Evolutionary conservation across 1,140 invertebrate species (phyloP).

Genomic region (Drosophila azteca): DNA sequence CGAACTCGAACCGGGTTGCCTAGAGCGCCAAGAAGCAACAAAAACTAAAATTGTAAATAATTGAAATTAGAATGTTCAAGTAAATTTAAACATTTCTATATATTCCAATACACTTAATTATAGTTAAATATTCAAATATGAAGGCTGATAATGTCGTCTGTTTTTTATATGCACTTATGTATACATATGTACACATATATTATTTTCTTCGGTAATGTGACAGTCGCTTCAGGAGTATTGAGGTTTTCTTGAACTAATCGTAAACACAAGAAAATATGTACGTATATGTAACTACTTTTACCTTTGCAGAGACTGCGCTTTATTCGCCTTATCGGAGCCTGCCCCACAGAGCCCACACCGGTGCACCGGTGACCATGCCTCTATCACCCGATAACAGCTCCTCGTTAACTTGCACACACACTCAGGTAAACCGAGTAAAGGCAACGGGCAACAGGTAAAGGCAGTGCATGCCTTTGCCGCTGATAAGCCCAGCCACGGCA

Average conservation of each 20-base stretch:
- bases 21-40: no score
- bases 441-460: not conserved
- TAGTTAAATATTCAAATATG: no score
- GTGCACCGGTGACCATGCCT: not conserved
- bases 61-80: no score
- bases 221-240: no score
- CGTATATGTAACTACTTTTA: not conserved
- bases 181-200: no score
- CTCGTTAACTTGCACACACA: conserved; percentile 10
- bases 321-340: conserved; percentile 24
- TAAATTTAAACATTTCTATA: no score
- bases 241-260: not conserved
- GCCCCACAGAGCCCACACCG: not conserved
- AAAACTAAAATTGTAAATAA: no score
- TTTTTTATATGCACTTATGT: no score
- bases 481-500: conserved; percentile 34
- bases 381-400: conserved; percentile 16
- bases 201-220: no score
- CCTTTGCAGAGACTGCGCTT: conserved; percentile 17
- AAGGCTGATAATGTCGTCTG: no score
- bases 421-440: not conserved
- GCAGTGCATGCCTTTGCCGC: not conserved
- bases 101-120: no score
- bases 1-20: no score
- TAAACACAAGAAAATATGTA: conserved; percentile 1